Percentiles rank a stretch among this genome's conserved stretches.
Conservation (phyloP, 2,113 vertebrate genomes). For the Taxidea taxus region DNA sequence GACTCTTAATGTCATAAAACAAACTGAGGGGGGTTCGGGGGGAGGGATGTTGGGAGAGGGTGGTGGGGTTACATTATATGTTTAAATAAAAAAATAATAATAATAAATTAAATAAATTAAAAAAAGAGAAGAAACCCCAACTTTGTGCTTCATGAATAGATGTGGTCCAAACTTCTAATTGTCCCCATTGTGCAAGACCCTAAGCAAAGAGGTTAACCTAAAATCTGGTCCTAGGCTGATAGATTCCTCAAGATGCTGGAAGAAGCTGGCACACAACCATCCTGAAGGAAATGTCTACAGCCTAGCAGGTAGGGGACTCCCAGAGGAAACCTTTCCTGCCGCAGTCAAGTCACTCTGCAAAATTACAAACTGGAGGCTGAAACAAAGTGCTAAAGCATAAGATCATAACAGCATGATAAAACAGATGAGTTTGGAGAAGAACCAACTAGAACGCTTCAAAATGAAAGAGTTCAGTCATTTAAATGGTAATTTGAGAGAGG, state of each 20-base stretch:
- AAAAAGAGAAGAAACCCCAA: background rate
- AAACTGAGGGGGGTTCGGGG: too few species aligned
- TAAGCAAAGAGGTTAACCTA: background rate
- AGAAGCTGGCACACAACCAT: background rate
- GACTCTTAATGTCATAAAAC: too few species aligned
- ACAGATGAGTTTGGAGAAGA: background rate
- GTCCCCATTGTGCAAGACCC: background rate
- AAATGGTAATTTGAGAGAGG: background rate
- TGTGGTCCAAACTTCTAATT: background rate
- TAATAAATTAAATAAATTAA: too few species aligned
- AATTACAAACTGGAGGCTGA: background rate
- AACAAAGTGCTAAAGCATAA: background rate
- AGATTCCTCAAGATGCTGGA: background rate
- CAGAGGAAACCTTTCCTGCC: background rate
- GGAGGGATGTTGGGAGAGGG: too few species aligned
- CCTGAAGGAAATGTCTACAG: background rate
- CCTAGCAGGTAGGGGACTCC: background rate
- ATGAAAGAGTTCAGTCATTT: background rate
- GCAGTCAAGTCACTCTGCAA: background rate
- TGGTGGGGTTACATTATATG: too few species aligned
- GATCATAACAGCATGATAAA: background rate
- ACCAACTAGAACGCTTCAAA: background rate
- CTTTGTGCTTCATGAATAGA: background rate
- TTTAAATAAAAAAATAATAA: too few species aligned
- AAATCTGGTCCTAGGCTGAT: background rate